phyloP scores from a whole-genome alignment of 2,113 vertebrate species.

The Phrynosoma platyrhinos region DNA sequence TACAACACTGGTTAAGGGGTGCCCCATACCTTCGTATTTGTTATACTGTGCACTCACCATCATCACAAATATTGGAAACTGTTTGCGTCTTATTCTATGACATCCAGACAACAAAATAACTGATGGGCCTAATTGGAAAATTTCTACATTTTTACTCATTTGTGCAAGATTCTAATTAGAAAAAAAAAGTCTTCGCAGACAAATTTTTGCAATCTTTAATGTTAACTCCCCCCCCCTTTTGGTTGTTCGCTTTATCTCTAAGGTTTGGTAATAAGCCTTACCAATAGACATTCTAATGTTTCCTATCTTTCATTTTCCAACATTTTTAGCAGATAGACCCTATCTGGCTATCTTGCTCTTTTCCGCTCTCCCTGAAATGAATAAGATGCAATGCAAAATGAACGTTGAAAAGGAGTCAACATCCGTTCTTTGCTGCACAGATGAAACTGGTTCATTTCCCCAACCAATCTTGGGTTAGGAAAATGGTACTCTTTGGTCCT shows the following conservation, averaged over 20 bases:
- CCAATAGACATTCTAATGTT: slow-evolving; percentile 75
- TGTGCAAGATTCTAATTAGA: slow-evolving; percentile 71
- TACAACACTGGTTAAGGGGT: slow-evolving; percentile 80
- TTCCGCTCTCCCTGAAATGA: slow-evolving; percentile 50
- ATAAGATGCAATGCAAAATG: slow-evolving; percentile 55
- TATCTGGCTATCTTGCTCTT: neutral
- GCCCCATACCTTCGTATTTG: slow-evolving; percentile 76
- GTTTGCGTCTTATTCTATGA: slow-evolving; percentile 76
- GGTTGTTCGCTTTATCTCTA: slow-evolving; percentile 81
- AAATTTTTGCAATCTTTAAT: slow-evolving; percentile 54
- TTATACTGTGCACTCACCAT: slow-evolving; percentile 77
- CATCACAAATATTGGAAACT: slow-evolving; percentile 80
- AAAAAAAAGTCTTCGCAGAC: slow-evolving; percentile 71
- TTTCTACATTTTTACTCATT: slow-evolving; percentile 75
- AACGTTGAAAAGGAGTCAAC: slow-evolving; percentile 54
- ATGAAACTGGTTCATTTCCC: slow-evolving; percentile 49
- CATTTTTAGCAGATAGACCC: slow-evolving; percentile 48
- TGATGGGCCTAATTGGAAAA: slow-evolving; percentile 75
- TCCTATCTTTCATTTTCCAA: slow-evolving; percentile 66
- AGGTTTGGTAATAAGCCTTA: slow-evolving; percentile 86
- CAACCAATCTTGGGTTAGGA: slow-evolving; percentile 68
- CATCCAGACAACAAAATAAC: slow-evolving; percentile 78
- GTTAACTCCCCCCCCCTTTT: slow-evolving; percentile 56
- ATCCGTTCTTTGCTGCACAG: slow-evolving; percentile 47
- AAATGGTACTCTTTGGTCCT: slow-evolving; percentile 83